phyloP scores from a whole-genome alignment of 2,797 vertebrate species.

The Phrynocephalus vlangalii region DNA sequence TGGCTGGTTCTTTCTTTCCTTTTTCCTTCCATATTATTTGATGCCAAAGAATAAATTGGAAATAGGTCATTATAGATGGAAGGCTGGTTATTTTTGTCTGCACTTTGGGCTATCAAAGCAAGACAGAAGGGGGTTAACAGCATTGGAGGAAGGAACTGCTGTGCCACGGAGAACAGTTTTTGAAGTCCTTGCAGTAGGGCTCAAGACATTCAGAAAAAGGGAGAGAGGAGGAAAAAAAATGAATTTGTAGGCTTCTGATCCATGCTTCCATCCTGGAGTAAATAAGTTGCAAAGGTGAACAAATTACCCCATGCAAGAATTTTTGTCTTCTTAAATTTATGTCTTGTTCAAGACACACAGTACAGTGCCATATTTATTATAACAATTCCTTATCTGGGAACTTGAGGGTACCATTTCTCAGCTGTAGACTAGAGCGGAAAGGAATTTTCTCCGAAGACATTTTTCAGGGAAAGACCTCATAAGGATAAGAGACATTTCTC shows the following conservation, averaged over 20 bases:
- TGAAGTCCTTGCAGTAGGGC: neutral
- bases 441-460: neutral
- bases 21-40: conserved; percentile 65
- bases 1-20: conserved; percentile 30
- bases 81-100: conserved; percentile 40
- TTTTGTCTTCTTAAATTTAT: neutral
- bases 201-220: neutral
- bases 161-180: neutral
- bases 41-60: conserved; percentile 60
- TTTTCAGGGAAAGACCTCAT: neutral
- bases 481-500: neutral
- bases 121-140: conserved; percentile 34
- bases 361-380: neutral
- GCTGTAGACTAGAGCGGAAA: neutral
- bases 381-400: neutral
- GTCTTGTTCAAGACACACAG: neutral
- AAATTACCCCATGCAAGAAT: neutral
- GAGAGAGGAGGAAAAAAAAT: neutral
- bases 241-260: neutral
- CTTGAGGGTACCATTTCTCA: neutral
- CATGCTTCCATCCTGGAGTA: neutral
- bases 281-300: neutral
- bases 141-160: neutral
- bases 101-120: conserved; percentile 50
- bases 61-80: conserved; percentile 58